phyloP scores from a whole-genome alignment of 2,888 invertebrate genomes.

The Stenchaetothrips biformis region DNA sequence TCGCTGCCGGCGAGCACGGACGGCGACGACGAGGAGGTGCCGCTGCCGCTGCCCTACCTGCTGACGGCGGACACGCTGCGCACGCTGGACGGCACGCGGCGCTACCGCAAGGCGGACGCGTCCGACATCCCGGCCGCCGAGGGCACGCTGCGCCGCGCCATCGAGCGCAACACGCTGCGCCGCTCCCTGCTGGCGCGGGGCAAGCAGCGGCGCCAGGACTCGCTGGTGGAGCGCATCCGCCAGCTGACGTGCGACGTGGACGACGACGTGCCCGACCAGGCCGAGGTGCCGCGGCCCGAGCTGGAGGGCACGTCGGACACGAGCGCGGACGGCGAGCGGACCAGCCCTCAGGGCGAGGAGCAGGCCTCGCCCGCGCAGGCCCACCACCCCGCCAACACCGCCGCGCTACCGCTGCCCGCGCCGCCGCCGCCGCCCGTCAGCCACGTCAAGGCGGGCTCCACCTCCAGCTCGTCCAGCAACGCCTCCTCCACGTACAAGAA shows the following conservation, averaged over 20 bases:
- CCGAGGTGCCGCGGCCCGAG: constrained; percentile 37
- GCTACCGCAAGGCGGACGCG: constrained; percentile 45
- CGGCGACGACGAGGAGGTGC: constrained; percentile 33
- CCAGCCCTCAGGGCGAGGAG: constrained; percentile 66
- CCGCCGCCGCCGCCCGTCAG: constrained; percentile 30
- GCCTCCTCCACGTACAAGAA: constrained; percentile 62
- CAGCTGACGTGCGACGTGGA: constrained; percentile 82
- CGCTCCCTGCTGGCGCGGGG: constrained; percentile 59
- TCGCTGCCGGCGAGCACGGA: constrained; percentile 44
- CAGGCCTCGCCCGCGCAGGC: constrained; percentile 26
- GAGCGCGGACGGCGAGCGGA: constrained; percentile 44
- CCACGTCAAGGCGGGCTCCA: constrained; percentile 56
- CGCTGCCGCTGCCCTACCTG: constrained; percentile 29
- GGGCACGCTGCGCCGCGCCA: constrained; percentile 58
- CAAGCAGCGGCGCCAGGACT: constrained; percentile 44
- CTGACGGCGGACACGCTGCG: constrained; percentile 32
- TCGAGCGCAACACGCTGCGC: constrained; percentile 75
- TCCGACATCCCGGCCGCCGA: constrained; percentile 50
- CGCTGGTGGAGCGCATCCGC: constrained; percentile 78
- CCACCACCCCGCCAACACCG: no score
- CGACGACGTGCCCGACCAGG: constrained; percentile 48
- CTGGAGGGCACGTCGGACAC: constrained; percentile 37
- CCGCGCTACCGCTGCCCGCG: background rate
- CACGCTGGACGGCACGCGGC: constrained; percentile 32
- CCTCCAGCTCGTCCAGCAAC: constrained; percentile 55